Evolutionary conservation across 1,140 invertebrate genomes (phyloP), one percentile per base, ranked within the genome.

Genomic region (Platyscapa corneri): DNA sequence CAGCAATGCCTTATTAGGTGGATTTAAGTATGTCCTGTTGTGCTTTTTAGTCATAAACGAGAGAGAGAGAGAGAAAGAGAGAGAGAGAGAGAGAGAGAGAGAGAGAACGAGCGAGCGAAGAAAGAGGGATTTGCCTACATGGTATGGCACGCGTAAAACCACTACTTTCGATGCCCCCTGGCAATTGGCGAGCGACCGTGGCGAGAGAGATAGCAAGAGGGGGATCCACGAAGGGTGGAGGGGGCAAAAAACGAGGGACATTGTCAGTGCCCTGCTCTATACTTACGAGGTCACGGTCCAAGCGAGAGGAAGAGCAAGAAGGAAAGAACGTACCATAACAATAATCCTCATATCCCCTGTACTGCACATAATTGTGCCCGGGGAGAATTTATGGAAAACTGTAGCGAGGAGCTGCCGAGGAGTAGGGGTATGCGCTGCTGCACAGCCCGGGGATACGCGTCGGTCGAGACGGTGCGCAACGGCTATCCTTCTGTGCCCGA

Each of bases 341-440:
- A 84, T 84, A 84, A 84, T 84, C 83, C 64, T 84, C 76, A 79
- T 84, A 84, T 84, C 75, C 83, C 42, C 60, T 49, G 75, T 42
- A 78, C 64, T 65, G 67, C 77, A 75, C 83, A 75, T 85, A 85
- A 85, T 85, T 85, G 83, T 85, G 83, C 83, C 67, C 77, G 77
- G 83, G 67, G 77, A 85, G 67, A 75, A 85, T 85, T 85, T 85
- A 85, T 85, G 83, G 77, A 80, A 77, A 49, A 65, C 42, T 37
- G 83, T n/a, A 18, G 75, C 39, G n/a, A n/a, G n/a, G n/a, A 53
- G 82, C 70, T 74, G 3, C 37, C n/a, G 8, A 42, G 82, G 65
- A 67, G 49, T 18, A 76, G 82, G 53, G 72, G 65, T 27, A 60
- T 67, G 16, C 46, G 32, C 49, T 49, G 53, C 82, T 42, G 72